Percentiles rank a stretch among this genome's conserved stretches.
Evolutionary conservation across 2,113 vertebrate species (phyloP).

Genomic region (Suricata suricatta): DNA sequence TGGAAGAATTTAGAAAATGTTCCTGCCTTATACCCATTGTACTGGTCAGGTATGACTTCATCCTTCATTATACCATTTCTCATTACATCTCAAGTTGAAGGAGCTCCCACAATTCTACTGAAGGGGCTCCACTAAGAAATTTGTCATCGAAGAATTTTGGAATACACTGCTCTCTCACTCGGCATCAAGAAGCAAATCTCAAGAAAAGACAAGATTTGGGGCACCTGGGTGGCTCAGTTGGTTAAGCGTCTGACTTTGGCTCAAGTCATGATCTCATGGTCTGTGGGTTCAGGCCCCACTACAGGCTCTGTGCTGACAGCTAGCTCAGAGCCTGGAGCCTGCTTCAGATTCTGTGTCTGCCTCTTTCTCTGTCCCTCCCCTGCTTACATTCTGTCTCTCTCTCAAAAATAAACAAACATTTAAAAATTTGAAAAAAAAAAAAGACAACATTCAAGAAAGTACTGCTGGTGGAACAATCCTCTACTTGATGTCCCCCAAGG

Average conservation of each 20-base stretch:
- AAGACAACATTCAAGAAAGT: not conserved
- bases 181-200: not conserved
- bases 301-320: no score
- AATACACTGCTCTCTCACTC: not conserved
- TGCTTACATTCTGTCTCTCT: no score
- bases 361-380: no score
- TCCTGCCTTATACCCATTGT: not conserved
- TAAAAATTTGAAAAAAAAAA: no score
- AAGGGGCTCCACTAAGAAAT: not conserved
- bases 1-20: not conserved
- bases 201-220: not conserved
- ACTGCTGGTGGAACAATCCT: not conserved
- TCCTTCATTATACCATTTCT: not conserved
- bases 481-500: not conserved
- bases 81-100: not conserved
- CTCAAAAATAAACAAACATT: no score
- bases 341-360: no score
- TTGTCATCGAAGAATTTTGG: not conserved
- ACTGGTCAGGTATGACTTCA: not conserved
- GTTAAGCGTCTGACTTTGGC: no score
- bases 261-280: no score
- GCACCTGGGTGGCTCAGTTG: no score
- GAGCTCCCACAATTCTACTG: not conserved
- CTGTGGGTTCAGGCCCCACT: no score
- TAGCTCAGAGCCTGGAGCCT: no score